Percentiles rank a stretch among this genome's conserved stretches.
These are phyloP conservation scores for Cephus rjabovi DNA, from an alignment of 2,888 invertebrate genomes.

Conservation along the genomic window DNA sequence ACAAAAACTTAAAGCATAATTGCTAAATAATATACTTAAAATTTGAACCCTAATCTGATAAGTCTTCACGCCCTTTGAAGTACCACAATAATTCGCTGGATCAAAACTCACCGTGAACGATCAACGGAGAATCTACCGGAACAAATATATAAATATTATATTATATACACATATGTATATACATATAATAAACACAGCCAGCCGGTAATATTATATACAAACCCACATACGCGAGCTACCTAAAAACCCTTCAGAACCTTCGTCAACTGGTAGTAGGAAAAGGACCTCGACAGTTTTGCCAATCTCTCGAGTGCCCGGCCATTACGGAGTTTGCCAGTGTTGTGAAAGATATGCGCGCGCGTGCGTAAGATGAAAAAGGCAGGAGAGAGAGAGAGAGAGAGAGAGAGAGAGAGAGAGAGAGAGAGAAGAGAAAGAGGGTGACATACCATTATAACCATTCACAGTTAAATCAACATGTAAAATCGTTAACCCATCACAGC, in stretches of 20 bases:
- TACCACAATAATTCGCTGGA: not conserved
- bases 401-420: not conserved
- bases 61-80: not conserved
- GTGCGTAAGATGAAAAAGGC: conserved; percentile 7
- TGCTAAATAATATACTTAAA: not conserved
- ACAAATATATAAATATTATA: not conserved
- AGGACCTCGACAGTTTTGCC: not conserved
- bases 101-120: not conserved
- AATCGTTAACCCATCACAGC: not conserved
- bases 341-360: conserved; percentile 19
- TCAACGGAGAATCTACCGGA: not conserved
- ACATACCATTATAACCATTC: not conserved
- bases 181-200: not conserved
- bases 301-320: not conserved
- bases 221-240: not conserved
- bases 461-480: not conserved
- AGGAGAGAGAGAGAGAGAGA: not conserved
- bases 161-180: not conserved
- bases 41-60: no score
- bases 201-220: not conserved
- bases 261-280: not conserved
- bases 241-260: not conserved
- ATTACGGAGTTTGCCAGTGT: conserved; percentile 2
- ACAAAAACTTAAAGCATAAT: not conserved
- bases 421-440: not conserved